These are phyloP conservation scores for Rhinopomastus cyanomelas DNA, from an alignment of 2,113 vertebrate species.

Conservation along the genomic window DNA sequence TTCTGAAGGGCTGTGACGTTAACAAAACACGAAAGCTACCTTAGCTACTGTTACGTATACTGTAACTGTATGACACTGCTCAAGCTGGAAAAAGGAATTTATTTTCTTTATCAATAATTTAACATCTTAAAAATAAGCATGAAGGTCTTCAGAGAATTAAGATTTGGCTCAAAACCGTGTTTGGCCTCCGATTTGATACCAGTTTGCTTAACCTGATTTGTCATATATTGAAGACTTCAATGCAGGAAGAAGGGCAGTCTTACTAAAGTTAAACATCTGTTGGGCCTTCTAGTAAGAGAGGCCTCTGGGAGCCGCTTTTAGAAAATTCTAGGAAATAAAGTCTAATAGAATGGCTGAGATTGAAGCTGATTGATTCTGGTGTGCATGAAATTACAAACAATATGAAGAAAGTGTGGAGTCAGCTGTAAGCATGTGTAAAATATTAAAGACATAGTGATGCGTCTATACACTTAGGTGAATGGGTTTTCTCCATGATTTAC, in stretches of 20 bases:
- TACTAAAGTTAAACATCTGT: conserved; percentile 59
- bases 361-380: background rate
- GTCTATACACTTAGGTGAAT: background rate
- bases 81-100: background rate
- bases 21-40: background rate
- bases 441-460: background rate
- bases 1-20: background rate
- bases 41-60: background rate
- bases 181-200: conserved; percentile 31
- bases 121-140: conserved; percentile 27
- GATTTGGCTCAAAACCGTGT: background rate
- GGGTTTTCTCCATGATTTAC: background rate
- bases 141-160: conserved; percentile 34
- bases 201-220: conserved; percentile 46
- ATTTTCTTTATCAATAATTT: conserved; percentile 44
- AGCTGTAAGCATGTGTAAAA: background rate
- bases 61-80: background rate
- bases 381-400: background rate
- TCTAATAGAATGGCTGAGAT: conserved; percentile 2
- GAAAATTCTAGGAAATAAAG: conserved; percentile 31
- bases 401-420: background rate
- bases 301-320: conserved; percentile 6
- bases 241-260: conserved; percentile 18
- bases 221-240: conserved; percentile 18
- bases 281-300: conserved; percentile 47